Evolutionary conservation across 2,113 vertebrate genomes (phyloP), one percentile per base, ranked within the genome.

Genomic region (Petrocephalus microphthalmus): DNA sequence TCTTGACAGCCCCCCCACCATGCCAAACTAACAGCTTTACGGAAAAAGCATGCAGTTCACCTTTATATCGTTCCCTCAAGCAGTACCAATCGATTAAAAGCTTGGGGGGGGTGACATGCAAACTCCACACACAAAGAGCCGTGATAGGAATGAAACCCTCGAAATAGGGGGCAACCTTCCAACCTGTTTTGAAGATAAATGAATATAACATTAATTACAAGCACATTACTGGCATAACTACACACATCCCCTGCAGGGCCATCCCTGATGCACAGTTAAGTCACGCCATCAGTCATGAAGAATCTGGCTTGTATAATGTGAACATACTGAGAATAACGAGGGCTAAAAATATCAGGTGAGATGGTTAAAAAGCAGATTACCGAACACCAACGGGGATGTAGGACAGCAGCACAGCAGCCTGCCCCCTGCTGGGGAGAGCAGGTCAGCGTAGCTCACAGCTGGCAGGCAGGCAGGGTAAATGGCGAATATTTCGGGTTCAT

Each of bases 1-100:
- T 74, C 29, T 74, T 37, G 67, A 13, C 67, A 5, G 67, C 57
- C 57, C 8, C 56, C 57, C 57, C 22, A 7, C 42, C 22, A 84
- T 20, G 7, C 45, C 82, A 84, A n/a, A 49, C 42, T 22, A 51
- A 47, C 82, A 84, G 81, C 20, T 84, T 51, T n/a, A 29, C 49
- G 3, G 47, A 84, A 84, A 84, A 84, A 84, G 47, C 19, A 84
- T 25, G 82, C 42, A 49, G 7, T 52, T 84, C 47, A 84, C 82
- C 82, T 51, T 84, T 47, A 84, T 52, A 84, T n/a, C 11, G 45
- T 51, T 10, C 49, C 45, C 49, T 84, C 49, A n/a, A 84, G 82
- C 82, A 25, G 82, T n/a, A 84, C 47, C 47, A 84, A 49, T 52
- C 82, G 22, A 84, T 84, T 54, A 85, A 85, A 54, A 85, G 52